Evolutionary conservation across 2,888 invertebrate species (phyloP), one percentile per base, ranked within the genome.

Genomic region (Eucriotettix oculatus): DNA sequence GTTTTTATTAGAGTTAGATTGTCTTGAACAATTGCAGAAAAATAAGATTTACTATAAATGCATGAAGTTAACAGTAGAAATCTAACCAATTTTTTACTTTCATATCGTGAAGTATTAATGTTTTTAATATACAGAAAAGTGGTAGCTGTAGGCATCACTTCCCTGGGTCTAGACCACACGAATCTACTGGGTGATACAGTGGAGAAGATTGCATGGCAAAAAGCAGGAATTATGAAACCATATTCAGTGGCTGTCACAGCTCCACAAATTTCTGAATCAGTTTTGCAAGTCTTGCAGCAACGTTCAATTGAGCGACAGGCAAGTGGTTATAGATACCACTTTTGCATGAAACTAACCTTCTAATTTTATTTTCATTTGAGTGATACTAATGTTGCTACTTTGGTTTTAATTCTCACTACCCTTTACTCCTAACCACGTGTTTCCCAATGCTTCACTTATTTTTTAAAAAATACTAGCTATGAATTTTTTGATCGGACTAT

Each of bases 151-250:
- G 98, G 95, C 59, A 88, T 99, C 61, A 87, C 94, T 1, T 88
- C 93, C 0, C 75, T 99, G 62, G 97, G 91, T 0, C 70, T 92
- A 43, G 99, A 99, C 72, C 99, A 99, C 73, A 89, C 85, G 0
- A 76, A 80, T 0, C 73, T 97, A 52, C 71, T 86, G n/a, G 99
- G 99, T 1, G 74, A 82, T 61, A 90, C 90, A 0, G 69, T 99
- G 14, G 80, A 85, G 48, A 80, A 89, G 69, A 99, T 99, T 65
- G 95, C 99, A 0, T 86, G 85, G 76, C 91, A 98, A 66, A 99
- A 99, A 75, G 87, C 92, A 0, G 99, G 99, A 10, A 90, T 99
- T 66, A 90, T 99, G 77, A 99, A 98, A 73, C 72, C 74, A 0
- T 75, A 78, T 17, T 79, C 84, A 58, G 75, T 79, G 64, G 89